Percentiles rank a stretch among this genome's conserved stretches.
phyloP scores from a whole-genome alignment of 2,113 vertebrate species.

The Aspiorhynchus laticeps region DNA sequence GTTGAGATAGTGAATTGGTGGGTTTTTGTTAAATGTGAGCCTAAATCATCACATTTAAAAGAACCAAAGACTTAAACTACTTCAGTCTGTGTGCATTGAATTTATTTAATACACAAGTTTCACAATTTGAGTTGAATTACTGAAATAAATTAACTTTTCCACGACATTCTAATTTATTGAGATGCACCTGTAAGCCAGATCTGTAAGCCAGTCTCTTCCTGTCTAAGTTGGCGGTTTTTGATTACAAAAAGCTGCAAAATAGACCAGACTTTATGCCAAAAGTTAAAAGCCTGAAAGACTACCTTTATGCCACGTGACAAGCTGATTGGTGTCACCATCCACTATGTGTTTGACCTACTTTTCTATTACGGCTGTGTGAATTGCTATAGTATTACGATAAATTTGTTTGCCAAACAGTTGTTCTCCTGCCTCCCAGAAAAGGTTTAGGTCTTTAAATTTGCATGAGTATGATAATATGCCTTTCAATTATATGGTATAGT shows the following conservation, averaged over 20 bases:
- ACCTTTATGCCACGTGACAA: background rate
- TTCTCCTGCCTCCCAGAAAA: background rate
- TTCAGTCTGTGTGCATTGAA: too few relatives aligned
- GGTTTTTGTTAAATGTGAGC: too few relatives aligned
- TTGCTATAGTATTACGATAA: background rate
- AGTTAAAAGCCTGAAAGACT: background rate
- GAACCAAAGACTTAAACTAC: too few relatives aligned
- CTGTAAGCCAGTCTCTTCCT: too few relatives aligned
- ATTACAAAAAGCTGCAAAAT: background rate
- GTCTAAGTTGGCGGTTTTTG: background rate
- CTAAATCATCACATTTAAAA: too few relatives aligned
- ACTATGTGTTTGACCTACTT: constrained; percentile 3
- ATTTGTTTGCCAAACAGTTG: constrained; percentile 1
- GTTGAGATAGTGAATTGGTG: too few relatives aligned
- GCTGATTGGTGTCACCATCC: background rate
- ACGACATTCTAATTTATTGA: too few relatives aligned
- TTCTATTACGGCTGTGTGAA: background rate
- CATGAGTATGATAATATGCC: background rate
- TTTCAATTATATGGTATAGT: background rate
- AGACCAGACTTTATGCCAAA: background rate
- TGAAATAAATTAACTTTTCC: too few relatives aligned
- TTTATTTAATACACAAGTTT: too few relatives aligned
- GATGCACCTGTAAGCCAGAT: too few relatives aligned
- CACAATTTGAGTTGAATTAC: too few relatives aligned
- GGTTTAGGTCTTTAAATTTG: background rate